These are phyloP conservation scores for Scomberomorus guttatus DNA, from an alignment of 2,797 vertebrate species.

Conservation along the genomic window DNA sequence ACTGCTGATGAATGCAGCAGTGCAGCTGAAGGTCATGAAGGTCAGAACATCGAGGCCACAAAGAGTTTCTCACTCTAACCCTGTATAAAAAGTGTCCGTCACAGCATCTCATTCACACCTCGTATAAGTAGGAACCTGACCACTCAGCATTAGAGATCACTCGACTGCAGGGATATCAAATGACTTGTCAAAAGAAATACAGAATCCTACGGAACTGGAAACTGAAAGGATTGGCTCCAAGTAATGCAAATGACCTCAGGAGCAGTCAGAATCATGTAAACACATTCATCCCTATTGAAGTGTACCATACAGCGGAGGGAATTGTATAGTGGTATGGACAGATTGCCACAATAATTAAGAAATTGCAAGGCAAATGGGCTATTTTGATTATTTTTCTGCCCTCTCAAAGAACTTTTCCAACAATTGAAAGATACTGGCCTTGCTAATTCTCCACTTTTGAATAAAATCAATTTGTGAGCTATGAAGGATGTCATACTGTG, in stretches of 20 bases:
- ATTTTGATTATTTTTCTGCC: slow-evolving; percentile 62
- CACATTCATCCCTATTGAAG: slow-evolving; percentile 53
- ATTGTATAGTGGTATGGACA: slow-evolving; percentile 34
- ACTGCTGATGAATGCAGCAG: slow-evolving; percentile 5
- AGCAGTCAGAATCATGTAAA: slow-evolving; percentile 52
- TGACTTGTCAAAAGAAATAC: slow-evolving; percentile 57
- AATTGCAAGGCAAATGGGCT: slow-evolving; percentile 54
- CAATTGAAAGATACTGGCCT: slow-evolving; percentile 70
- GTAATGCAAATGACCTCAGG: slow-evolving; percentile 61
- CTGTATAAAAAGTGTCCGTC: slow-evolving; percentile 13
- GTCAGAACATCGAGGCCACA: slow-evolving; percentile 30
- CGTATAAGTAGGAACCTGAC: slow-evolving; percentile 45
- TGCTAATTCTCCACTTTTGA: slow-evolving; percentile 68
- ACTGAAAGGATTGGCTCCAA: slow-evolving; percentile 39
- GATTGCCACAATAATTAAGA: slow-evolving; percentile 58
- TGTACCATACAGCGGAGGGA: slow-evolving; percentile 15
- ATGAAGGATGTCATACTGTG: slow-evolving; percentile 63
- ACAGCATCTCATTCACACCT: slow-evolving; percentile 62
- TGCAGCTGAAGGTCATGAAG: slow-evolving; percentile 40
- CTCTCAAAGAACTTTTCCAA: slow-evolving; percentile 64
- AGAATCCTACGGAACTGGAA: slow-evolving; percentile 43
- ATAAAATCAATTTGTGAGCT: slow-evolving; percentile 70
- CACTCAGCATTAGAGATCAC: slow-evolving; percentile 43
- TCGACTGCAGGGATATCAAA: slow-evolving; percentile 55
- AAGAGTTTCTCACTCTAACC: slow-evolving; percentile 31